Conservation (phyloP, 2,888 invertebrate genomes). For the Onthophagus sagittarius region DNA sequence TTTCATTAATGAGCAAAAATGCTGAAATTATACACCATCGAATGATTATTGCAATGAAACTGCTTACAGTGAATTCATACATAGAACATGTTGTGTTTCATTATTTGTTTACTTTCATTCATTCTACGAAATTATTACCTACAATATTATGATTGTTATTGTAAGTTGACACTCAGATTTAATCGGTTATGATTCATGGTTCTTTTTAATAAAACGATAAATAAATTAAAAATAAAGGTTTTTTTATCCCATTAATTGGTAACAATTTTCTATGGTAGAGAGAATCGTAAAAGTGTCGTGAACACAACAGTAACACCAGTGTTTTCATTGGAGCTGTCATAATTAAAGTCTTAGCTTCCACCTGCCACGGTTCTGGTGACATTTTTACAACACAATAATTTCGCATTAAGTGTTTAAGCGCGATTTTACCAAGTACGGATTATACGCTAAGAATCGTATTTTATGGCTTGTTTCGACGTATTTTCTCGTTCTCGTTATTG, state of each 20-base stretch:
- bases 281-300: background rate
- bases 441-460: background rate
- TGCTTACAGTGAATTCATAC: too few relatives aligned
- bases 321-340: background rate
- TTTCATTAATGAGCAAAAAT: too few relatives aligned
- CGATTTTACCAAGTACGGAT: background rate
- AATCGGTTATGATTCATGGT: too few relatives aligned
- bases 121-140: too few relatives aligned
- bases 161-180: too few relatives aligned
- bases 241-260: background rate
- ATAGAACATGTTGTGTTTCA: too few relatives aligned
- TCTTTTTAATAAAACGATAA: too few relatives aligned
- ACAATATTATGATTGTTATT: too few relatives aligned
- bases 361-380: background rate
- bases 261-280: background rate
- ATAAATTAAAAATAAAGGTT: too few relatives aligned
- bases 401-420: background rate
- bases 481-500: background rate
- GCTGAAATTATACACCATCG: too few relatives aligned
- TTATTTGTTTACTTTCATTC: too few relatives aligned
- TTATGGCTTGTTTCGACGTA: background rate
- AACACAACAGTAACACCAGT: background rate
- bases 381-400: background rate
- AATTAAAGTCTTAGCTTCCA: background rate
- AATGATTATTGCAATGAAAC: too few relatives aligned